Conservation (phyloP, 2,888 invertebrate genomes). For the Sicus ferrugineus region DNA sequence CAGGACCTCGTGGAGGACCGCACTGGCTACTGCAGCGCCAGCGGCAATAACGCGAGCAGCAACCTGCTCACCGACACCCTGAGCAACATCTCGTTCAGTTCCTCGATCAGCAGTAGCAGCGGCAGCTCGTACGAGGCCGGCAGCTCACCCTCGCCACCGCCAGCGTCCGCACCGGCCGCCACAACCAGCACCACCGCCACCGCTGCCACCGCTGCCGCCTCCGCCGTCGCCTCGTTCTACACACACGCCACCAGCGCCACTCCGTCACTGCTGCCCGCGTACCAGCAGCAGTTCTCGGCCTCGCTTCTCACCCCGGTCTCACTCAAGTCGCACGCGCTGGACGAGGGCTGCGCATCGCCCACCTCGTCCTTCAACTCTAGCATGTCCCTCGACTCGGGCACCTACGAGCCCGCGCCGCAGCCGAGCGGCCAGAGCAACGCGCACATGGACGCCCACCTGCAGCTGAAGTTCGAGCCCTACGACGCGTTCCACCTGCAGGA, state of each 20-base stretch:
- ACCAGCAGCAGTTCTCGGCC: conserved; percentile 45
- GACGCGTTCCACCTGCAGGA: conserved; percentile 81
- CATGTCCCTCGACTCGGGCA: conserved; percentile 60
- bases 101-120: conserved; percentile 35
- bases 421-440: conserved; percentile 38
- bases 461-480: conserved; percentile 69
- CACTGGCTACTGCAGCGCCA: conserved; percentile 46
- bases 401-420: conserved; percentile 49
- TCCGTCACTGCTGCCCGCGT: conserved; percentile 31
- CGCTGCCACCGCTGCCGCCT: neutral
- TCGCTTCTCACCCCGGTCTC: conserved; percentile 52
- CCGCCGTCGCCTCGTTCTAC: conserved; percentile 17
- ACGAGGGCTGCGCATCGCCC: conserved; percentile 52
- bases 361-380: conserved; percentile 58
- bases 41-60: conserved; percentile 29
- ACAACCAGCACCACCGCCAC: conserved; percentile 32
- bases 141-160: conserved; percentile 23
- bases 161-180: conserved; percentile 27
- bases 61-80: conserved; percentile 50
- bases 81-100: conserved; percentile 48
- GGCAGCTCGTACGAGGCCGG: conserved; percentile 27
- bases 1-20: conserved; percentile 73
- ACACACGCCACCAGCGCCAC: neutral
- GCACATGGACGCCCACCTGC: conserved; percentile 52
- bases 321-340: conserved; percentile 45